These are phyloP conservation scores for Macrosoma leucophasiata DNA, from an alignment of 2,888 invertebrate genomes.

Conservation along the genomic window DNA sequence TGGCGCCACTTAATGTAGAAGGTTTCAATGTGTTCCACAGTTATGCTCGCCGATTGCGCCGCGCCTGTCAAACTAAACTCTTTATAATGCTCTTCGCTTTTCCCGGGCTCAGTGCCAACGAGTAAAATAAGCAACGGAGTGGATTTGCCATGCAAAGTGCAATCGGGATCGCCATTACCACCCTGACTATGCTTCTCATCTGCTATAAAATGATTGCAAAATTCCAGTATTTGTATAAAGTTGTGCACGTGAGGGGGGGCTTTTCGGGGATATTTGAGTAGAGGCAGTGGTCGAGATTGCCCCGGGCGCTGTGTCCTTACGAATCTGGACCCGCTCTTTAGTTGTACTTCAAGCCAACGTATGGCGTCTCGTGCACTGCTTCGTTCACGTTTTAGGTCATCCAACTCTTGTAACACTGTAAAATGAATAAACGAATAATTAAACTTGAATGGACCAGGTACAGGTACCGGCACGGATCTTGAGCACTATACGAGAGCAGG, in stretches of 20 bases:
- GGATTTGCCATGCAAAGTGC: conserved; percentile 47
- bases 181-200: conserved; percentile 52
- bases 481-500: no score
- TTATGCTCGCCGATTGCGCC: conserved; percentile 86
- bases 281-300: conserved; percentile 82
- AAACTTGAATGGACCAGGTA: not conserved
- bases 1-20: conserved; percentile 93
- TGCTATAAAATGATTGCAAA: conserved; percentile 83
- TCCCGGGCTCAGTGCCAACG: conserved; percentile 75
- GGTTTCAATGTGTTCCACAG: conserved; percentile 86
- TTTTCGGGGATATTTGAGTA: conserved; percentile 68
- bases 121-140: conserved; percentile 83
- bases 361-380: conserved; percentile 92
- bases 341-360: conserved; percentile 93
- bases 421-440: conserved; percentile 27
- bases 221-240: conserved; percentile 88
- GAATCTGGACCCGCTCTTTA: conserved; percentile 90
- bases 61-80: conserved; percentile 86
- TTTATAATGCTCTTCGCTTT: conserved; percentile 64
- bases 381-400: conserved; percentile 90
- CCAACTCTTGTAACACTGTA: conserved; percentile 90
- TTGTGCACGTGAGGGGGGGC: conserved; percentile 74
- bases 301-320: conserved; percentile 90
- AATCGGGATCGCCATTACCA: conserved; percentile 55
- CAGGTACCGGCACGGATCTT: no score